Evolutionary conservation across 2,113 vertebrate genomes (phyloP), one percentile per base, ranked within the genome.

Genomic region (Chlorodrepanis virens): DNA sequence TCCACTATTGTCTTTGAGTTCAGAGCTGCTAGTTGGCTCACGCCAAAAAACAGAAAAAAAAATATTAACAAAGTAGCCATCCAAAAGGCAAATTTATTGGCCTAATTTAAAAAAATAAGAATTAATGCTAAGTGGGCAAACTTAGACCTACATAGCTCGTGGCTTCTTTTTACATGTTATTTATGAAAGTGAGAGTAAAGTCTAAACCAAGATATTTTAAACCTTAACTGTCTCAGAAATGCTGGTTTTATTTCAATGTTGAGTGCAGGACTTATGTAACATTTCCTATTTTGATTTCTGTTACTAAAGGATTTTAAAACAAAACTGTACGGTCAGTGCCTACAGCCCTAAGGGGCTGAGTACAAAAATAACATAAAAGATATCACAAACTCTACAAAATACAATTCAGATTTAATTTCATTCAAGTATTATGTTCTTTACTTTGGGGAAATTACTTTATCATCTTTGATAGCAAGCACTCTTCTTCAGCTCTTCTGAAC

Each of bases 241-340:
- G 33, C 57, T 90, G 27, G 3, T 9, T 94, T 93, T 79, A 83
- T 82, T 92, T 90, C 53, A 67, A 47, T 42, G 52, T 21, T 85
- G 69, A 88, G 54, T 68, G 23, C 42, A 74, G 33, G 47, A 64
- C 37, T 83, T 69, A 72, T 0, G 0, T 63, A 47, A 92, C 47
- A 81, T 45, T 82, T 87, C 42, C 29, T 80, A 75, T 64, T 94
- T 89, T 87, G 47, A 77, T 87, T 91, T 90, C 87, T 86, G 52
- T 78, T 92, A 84, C 61, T 89, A 91, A 79, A 94, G 65, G 40
- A 84, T 87, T 95, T 95, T 75, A 84, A 93, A 95, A 68, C 80
- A 92, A 81, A 70, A 67, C 23, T 59, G 47, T 52, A 78, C 0
- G 0, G 72, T 81, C 76, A 83, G 42, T 77, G 52, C 56, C 72